These are phyloP conservation scores for Scrobipalpa atriplicella DNA, from an alignment of 2,888 invertebrate species.

Conservation along the genomic window DNA sequence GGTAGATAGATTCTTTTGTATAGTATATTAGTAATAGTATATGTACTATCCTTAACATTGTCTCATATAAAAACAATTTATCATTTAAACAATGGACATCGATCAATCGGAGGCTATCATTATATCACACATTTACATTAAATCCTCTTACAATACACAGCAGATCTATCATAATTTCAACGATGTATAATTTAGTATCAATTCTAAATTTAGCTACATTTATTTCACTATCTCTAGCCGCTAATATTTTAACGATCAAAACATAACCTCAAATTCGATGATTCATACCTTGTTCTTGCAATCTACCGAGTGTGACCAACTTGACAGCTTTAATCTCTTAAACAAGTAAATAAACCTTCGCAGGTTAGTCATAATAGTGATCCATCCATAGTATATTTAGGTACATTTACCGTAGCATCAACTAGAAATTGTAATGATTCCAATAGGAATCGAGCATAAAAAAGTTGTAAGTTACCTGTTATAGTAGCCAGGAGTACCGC, in stretches of 20 bases:
- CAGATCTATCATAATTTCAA: background rate
- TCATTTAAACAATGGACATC: background rate
- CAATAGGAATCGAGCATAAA: constrained; percentile 30
- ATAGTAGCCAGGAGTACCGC: constrained; percentile 71
- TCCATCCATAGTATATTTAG: background rate
- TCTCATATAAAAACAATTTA: background rate
- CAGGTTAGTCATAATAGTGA: background rate
- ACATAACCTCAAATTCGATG: constrained; percentile 55
- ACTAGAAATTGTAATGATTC: background rate
- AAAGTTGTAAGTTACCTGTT: constrained; percentile 67
- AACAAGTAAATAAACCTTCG: constrained; percentile 23
- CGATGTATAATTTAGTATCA: background rate
- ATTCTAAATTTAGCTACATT: background rate
- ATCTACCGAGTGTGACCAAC: constrained; percentile 46
- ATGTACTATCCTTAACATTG: background rate
- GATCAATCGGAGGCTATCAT: background rate
- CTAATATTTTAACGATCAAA: constrained; percentile 34
- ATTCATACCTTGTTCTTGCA: constrained; percentile 41
- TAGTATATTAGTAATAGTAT: too few relatives aligned
- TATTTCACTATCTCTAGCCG: background rate
- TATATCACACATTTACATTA: too few relatives aligned
- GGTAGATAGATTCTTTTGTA: too few relatives aligned
- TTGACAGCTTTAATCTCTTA: constrained; percentile 41
- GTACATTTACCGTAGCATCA: background rate
- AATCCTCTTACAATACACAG: background rate